A percentile compares a stretch with the other conserved stretches of the same genome.
Conservation (phyloP, 2,797 vertebrate genomes). For the Cheirogaleus major region DNA sequence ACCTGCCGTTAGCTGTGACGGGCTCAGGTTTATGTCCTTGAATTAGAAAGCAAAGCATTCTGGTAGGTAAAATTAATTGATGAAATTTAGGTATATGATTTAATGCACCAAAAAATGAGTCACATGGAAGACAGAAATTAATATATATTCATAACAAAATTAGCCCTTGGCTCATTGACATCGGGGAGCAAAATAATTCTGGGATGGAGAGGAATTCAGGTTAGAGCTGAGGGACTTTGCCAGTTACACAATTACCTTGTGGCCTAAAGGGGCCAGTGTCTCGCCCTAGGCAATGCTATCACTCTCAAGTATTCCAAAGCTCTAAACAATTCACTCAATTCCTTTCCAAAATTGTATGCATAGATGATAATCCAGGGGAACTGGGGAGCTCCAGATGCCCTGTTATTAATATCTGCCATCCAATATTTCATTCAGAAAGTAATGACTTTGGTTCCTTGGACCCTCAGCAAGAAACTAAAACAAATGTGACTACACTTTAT, state of each 20-base stretch:
- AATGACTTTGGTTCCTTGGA: constrained; percentile 58
- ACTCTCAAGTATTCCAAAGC: constrained; percentile 52
- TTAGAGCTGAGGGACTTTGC: constrained; percentile 43
- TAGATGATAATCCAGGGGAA: constrained; percentile 57
- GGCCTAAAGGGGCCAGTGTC: constrained; percentile 18
- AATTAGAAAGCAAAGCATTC: background rate
- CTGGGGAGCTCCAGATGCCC: constrained; percentile 11
- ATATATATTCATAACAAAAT: constrained; percentile 52
- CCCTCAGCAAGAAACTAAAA: constrained; percentile 64
- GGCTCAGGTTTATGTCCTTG: constrained; percentile 36
- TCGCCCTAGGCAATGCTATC: constrained; percentile 47
- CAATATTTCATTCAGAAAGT: constrained; percentile 75
- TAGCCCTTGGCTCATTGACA: constrained; percentile 40
- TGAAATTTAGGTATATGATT: constrained; percentile 34
- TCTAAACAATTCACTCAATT: constrained; percentile 69
- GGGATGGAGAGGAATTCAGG: constrained; percentile 30
- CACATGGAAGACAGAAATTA: constrained; percentile 59
- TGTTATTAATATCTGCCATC: constrained; percentile 67
- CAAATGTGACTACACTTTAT: constrained; percentile 72
- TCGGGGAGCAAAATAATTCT: constrained; percentile 50
- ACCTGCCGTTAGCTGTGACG: background rate
- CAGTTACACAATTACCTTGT: constrained; percentile 51
- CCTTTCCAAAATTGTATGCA: constrained; percentile 44
- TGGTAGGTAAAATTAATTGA: constrained; percentile 50
- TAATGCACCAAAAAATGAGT: constrained; percentile 45